Conservation (phyloP, 2,888 invertebrate genomes). For the Cremastinae sp. region DNA sequence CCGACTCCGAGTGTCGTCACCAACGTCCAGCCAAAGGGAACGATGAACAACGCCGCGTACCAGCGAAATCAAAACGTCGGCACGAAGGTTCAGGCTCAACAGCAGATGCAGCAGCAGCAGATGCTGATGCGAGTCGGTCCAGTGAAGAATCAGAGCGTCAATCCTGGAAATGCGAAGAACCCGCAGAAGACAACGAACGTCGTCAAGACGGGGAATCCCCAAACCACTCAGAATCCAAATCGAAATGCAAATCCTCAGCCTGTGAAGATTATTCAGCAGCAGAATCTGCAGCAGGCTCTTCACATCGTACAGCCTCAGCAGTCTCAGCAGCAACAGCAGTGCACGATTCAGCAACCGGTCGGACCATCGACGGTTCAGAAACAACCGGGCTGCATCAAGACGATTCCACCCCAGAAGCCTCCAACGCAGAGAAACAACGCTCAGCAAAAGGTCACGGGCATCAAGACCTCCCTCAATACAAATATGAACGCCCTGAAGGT, state of each 20-base stretch:
- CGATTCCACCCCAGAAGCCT: constrained; percentile 75
- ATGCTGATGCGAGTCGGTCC: constrained; percentile 73
- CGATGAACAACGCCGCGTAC: constrained; percentile 65
- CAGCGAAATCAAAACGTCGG: constrained; percentile 65
- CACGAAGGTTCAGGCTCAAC: constrained; percentile 64
- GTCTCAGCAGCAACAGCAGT: constrained; percentile 66
- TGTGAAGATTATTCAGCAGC: constrained; percentile 82
- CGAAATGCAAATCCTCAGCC: constrained; percentile 74
- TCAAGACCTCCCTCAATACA: constrained; percentile 74
- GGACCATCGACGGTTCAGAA: constrained; percentile 72
- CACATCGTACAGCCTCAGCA: constrained; percentile 78
- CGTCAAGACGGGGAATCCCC: constrained; percentile 67
- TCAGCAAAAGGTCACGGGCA: constrained; percentile 81
- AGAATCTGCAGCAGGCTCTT: constrained; percentile 67
- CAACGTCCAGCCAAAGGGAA: constrained; percentile 68
- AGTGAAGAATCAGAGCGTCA: constrained; percentile 67
- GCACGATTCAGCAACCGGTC: constrained; percentile 50
- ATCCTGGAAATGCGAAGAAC: constrained; percentile 66
- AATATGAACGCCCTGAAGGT: constrained; percentile 70
- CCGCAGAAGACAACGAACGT: constrained; percentile 68
- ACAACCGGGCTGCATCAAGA: constrained; percentile 76
- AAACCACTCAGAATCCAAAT: constrained; percentile 50
- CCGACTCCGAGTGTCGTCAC: constrained; percentile 47
- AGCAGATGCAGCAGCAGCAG: constrained; percentile 67
- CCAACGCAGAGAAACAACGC: constrained; percentile 79